phyloP scores from a whole-genome alignment of 2,113 vertebrate species.

The Hippocampus comes region DNA sequence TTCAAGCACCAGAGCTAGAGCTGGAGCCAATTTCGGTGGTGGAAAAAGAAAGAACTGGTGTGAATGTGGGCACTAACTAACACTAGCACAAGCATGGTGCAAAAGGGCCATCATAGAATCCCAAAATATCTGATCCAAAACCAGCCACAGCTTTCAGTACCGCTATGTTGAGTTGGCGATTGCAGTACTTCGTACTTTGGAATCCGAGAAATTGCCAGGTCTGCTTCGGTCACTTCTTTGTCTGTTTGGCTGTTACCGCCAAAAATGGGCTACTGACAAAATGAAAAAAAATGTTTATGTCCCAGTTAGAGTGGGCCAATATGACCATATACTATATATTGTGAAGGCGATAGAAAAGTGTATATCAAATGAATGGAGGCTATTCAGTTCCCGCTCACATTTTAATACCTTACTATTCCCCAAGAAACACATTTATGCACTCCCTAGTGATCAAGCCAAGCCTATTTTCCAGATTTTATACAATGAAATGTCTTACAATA shows the following conservation, averaged over 20 bases:
- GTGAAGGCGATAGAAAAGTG: too few relatives aligned
- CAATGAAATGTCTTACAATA: constrained; percentile 6
- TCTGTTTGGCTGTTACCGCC: neutral
- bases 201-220: neutral
- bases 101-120: too few relatives aligned
- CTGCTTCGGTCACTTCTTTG: neutral
- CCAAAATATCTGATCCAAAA: neutral
- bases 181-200: neutral
- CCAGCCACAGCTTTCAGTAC: neutral
- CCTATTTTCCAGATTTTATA: neutral
- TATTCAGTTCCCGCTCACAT: neutral
- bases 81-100: too few relatives aligned
- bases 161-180: neutral
- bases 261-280: too few relatives aligned
- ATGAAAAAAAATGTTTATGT: too few relatives aligned
- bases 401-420: neutral
- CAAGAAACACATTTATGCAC: neutral
- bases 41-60: too few relatives aligned
- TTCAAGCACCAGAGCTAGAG: too few relatives aligned
- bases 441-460: neutral
- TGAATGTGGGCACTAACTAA: too few relatives aligned
- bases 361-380: neutral
- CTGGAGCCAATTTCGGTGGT: too few relatives aligned
- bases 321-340: too few relatives aligned
- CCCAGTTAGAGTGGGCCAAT: too few relatives aligned